A percentile compares a stretch with the other conserved stretches of the same genome.
These are phyloP conservation scores for Leptocoma aspasia DNA, from an alignment of 2,113 vertebrate species.

Conservation along the genomic window DNA sequence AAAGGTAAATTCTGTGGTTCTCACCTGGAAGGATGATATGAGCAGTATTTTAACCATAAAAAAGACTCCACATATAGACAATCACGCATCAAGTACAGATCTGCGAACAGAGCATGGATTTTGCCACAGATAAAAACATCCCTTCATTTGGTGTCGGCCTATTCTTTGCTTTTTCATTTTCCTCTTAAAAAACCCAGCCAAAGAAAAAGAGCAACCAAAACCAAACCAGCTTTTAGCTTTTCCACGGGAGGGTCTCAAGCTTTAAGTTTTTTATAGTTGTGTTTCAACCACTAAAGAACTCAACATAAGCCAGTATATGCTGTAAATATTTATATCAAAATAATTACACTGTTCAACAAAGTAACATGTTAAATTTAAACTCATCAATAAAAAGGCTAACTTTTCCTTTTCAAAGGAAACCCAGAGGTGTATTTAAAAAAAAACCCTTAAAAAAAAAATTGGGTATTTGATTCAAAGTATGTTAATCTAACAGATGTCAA, in stretches of 20 bases:
- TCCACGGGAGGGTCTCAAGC: neutral
- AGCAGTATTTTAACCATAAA: neutral
- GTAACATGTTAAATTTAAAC: neutral
- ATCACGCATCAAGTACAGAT: neutral
- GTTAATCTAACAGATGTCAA: neutral
- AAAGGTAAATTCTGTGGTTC: neutral
- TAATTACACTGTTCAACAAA: neutral
- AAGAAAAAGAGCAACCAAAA: neutral
- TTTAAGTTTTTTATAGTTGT: neutral
- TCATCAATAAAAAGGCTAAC: neutral
- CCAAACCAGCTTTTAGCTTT: neutral
- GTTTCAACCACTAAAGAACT: neutral
- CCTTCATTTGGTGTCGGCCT: neutral
- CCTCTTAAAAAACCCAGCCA: neutral
- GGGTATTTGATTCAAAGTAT: neutral
- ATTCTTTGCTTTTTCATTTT: neutral
- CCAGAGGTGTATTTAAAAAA: neutral
- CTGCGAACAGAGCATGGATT: neutral
- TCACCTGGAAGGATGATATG: neutral
- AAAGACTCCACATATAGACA: neutral
- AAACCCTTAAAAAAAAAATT: fast-evolving
- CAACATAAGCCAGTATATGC: too few relatives aligned
- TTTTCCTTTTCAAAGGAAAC: neutral
- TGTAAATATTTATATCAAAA: neutral
- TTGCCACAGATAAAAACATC: neutral